phyloP scores from a whole-genome alignment of 2,113 vertebrate species.

The Seriola quinqueradiata region DNA sequence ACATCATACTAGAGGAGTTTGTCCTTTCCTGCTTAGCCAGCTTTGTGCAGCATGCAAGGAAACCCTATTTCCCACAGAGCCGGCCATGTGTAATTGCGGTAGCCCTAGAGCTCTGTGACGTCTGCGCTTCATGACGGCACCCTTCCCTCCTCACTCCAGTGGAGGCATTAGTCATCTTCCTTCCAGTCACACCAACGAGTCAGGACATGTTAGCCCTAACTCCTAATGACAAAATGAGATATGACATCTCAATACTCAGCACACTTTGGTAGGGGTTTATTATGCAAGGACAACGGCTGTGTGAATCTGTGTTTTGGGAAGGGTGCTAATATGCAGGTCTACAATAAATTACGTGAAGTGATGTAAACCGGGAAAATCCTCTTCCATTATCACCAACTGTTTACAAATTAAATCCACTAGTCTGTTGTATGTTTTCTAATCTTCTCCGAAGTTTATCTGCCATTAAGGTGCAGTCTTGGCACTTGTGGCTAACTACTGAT shows the following conservation, averaged over 20 bases:
- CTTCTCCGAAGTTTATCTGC: slow-evolving; percentile 7
- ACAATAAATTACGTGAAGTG: slow-evolving; percentile 18
- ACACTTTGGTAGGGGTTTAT: slow-evolving; percentile 65
- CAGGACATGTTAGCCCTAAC: slow-evolving; percentile 72
- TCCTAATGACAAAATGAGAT: slow-evolving; percentile 75
- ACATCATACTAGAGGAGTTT: slow-evolving; percentile 32
- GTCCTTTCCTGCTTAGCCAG: slow-evolving; percentile 40
- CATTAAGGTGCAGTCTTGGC: slow-evolving; percentile 21
- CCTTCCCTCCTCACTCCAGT: slow-evolving; percentile 64
- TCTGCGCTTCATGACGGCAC: slow-evolving; percentile 53
- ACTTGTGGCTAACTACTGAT: slow-evolving; percentile 20
- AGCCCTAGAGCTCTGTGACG: slow-evolving; percentile 62
- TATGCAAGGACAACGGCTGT: slow-evolving; percentile 55
- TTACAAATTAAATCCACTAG: slow-evolving; percentile 44
- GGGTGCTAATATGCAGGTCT: slow-evolving; percentile 46
- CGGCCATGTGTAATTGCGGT: slow-evolving; percentile 14
- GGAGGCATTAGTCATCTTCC: slow-evolving; percentile 77
- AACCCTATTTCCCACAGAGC: slow-evolving; percentile 60
- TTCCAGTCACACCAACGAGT: slow-evolving; percentile 75
- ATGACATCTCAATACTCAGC: slow-evolving; percentile 78
- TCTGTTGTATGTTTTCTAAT: slow-evolving; percentile 13
- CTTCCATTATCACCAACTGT: slow-evolving; percentile 28
- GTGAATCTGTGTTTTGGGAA: slow-evolving; percentile 56
- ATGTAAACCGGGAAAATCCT: slow-evolving; percentile 37
- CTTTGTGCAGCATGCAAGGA: slow-evolving; percentile 37